Base-by-base conservation (phyloP, 2,888 invertebrate genomes). In the Apodemia hepburni region DNA sequence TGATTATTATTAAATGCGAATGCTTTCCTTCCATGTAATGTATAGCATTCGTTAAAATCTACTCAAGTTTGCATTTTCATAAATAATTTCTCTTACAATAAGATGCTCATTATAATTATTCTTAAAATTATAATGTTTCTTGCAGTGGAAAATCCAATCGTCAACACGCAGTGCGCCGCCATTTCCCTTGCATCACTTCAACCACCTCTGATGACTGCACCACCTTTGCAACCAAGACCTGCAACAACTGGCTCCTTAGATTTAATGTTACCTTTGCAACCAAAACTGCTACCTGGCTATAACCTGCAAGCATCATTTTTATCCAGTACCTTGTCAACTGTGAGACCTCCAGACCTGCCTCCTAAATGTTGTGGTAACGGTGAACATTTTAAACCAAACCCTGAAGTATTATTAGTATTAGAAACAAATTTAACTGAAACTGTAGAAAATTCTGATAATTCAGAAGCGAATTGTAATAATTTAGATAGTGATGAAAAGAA, bases 211-310 rank as follows among this genome's bases (percentile, higher is more conserved):
- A 73, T 92, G 80, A 92, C 92, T 68, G 91, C 86, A 74, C 92
- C 93, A 71, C 94, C 95, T 71, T 80, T 95, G 71, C 94, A 94
- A 87, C 95, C 95, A 59, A 87, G 95, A 69, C 93, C 95, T 69
- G 94, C 95, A 60, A 95, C 95, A 70, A 95, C 94, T 47, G 95
- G 94, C 66, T 93, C 94, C 81, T 84, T 93, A 77, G 94, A 94
- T 75, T 93, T 94, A 70, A 93, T 95, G 84, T 90, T 96, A 75
- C 95, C 95, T 65, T 83, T 96, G 64, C 96, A 96, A 92, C 95
- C 96, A 66, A 94, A 94, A 75, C 85, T 95, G 69, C 86, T 95
- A 71, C 93, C 93, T 58, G 92, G 91, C 42, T 93, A 93, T 79
- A 91, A 92, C 75, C 81, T 89, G 0, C 91, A 92, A 66, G 81